Base-by-base conservation (phyloP, 1,140 invertebrate species). In the Psilanteris sp. region DNA sequence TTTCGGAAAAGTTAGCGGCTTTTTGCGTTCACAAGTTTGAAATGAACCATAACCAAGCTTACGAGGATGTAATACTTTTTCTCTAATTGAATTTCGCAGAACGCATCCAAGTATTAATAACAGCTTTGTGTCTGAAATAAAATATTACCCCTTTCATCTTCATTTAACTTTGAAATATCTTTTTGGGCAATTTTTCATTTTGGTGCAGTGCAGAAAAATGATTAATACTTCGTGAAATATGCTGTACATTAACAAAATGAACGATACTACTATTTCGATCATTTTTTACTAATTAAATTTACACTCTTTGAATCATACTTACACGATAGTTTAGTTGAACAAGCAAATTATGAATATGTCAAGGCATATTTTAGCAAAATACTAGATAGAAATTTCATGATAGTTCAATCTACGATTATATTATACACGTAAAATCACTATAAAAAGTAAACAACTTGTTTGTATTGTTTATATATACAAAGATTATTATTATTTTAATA, bases 91-190 rank as follows among this genome's bases (percentile, higher is more conserved):
- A 76, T 76, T 57, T 43, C 46, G 46, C 22, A 24, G 13, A 71
- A 71, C 14, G 59, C 54, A 67, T 71, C 67, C 36, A 52, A 66
- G 59, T 73, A 74, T 67, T 67, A 74, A 74, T 74, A 74, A 74
- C 44, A 67, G 61, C 31, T 66, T 66, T 73, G 59, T 55, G 62
- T 66, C 52, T 50, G 6, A 36, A 66, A 54, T 59, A 66, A 74
- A 66, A 73, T 59, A 64, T 66, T 29, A 66, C 29, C 29, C 20
- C 61, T 67, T 66, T 73, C 61, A 66, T 73, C 52, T 66, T 73
- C 61, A 64, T 73, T 73, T 61, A 73, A 66, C 36, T 66, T 66
- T 66, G 36, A 64, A 57, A 59, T 54, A 50, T 50, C 52, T 59
- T 66, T 73, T 52, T 44, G 0, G 52, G 9, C 44, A 31, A 66